Base-by-base conservation (phyloP, 2,113 vertebrate genomes). In the Hypocryptadius cinnamomeus region DNA sequence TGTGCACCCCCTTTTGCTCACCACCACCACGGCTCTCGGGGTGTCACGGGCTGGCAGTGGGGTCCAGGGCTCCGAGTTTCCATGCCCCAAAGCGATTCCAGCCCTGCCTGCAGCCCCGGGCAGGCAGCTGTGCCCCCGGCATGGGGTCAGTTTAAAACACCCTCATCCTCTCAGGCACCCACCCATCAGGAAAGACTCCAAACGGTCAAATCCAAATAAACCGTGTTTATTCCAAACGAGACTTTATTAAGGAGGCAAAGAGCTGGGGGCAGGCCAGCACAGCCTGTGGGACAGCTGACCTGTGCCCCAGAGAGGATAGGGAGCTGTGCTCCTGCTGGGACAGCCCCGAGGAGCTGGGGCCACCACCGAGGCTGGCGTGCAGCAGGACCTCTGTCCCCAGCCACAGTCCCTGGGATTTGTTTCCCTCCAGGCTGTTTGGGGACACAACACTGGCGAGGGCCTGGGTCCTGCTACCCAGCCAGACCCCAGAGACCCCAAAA, bases 71-170 rank as follows among this genome's bases (percentile, higher is more conserved):
- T 50, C 33, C 35, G 5, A 9, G 8, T 16, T 4, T 1, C 28
- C 2, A 0, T 11, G 21, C 5, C 42, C 65, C 59, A 25, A 20
- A 30, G 27, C 0, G 31, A 37, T 66, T 44, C 53, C 68, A 39
- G 2, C 10, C 45, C 57, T 27, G 15, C 40, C 40, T 11, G 54
- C 48, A 13, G 15, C 24, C 45, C 11, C 2, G 15, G 15, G 47
- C 54, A 10, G 20, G 17, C 45, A 27, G 10, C 13, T 19, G 33
- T 30, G 30, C 39, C 65, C 84, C n/a, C 1, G 0, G 17, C 0
- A 0, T 15, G 0, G 6, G 57, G 15, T 9, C 37, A n/a, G 42
- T 6, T 25, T 9, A 1, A 16, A 7, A 18, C 20, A 3, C 2
- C 23, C 20, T 25, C 35, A 8, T 12, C 30, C 39, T 22, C n/a